These are phyloP conservation scores for Smutsia temminckii DNA, from an alignment of 2,797 vertebrate genomes.

Conservation along the genomic window DNA sequence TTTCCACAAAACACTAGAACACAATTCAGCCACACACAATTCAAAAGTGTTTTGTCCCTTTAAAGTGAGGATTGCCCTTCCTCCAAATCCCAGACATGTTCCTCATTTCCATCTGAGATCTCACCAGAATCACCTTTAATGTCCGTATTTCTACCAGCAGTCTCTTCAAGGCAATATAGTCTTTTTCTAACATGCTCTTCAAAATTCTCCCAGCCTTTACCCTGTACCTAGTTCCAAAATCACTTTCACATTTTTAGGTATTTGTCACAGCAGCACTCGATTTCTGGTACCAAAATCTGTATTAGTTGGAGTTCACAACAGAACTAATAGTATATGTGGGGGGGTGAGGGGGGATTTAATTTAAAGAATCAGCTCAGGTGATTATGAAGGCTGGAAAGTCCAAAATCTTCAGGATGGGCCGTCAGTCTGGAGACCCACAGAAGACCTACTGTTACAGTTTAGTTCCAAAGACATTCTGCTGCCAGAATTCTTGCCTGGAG, in stretches of 20 bases:
- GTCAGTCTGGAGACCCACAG: background rate
- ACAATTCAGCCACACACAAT: background rate
- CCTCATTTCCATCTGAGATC: background rate
- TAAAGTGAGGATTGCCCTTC: background rate
- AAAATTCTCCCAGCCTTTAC: background rate
- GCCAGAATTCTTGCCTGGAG: background rate
- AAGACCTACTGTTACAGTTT: background rate
- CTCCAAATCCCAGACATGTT: background rate
- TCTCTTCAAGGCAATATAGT: background rate
- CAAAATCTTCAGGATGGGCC: background rate
- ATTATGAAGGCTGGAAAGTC: background rate
- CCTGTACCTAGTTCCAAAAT: background rate
- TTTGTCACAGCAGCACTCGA: background rate
- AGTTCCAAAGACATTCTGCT: background rate
- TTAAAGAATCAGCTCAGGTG: background rate
- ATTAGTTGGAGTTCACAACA: background rate
- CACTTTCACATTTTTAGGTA: background rate
- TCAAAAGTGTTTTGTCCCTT: background rate
- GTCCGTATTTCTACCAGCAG: background rate
- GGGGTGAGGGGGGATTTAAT: background rate
- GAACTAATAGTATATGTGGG: background rate
- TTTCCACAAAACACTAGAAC: background rate
- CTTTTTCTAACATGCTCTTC: background rate
- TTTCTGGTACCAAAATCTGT: background rate
- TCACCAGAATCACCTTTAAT: background rate